Conservation (phyloP, 2,888 invertebrate genomes). For the Beris morrisii region DNA sequence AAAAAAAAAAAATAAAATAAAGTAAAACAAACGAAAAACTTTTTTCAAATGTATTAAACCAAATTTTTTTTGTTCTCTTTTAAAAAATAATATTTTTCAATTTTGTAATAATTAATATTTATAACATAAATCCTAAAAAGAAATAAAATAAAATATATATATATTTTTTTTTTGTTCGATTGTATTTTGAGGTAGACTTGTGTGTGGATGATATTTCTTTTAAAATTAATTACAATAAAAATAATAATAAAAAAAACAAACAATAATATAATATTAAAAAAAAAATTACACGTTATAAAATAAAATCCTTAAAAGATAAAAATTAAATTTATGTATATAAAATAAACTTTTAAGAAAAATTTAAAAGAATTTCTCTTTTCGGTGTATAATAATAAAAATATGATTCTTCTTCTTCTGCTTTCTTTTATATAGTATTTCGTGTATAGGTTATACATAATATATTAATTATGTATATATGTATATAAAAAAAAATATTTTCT, state of each 20-base stretch:
- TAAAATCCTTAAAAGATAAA: neutral
- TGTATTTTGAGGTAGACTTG: slow-evolving; percentile 1
- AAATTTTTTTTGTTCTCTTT: neutral
- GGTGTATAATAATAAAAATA: slow-evolving; percentile 4
- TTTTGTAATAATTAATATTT: neutral
- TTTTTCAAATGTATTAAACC: neutral
- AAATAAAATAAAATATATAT: too few species aligned
- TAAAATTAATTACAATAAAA: neutral
- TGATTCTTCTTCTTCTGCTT: neutral
- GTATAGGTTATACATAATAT: neutral
- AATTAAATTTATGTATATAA: neutral
- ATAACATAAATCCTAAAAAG: too few species aligned
- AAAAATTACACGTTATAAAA: slow-evolving; percentile 5
- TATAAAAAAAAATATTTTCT: neutral
- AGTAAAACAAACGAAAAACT: slow-evolving; percentile 1
- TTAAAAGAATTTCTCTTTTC: slow-evolving; percentile 21
- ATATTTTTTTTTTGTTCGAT: neutral
- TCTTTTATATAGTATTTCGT: neutral
- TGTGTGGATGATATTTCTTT: slow-evolving; percentile 1
- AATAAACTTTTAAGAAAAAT: slow-evolving; percentile 26
- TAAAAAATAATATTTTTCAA: neutral
- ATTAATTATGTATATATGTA: neutral
- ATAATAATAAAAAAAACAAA: slow-evolving; percentile 5
- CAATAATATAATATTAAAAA: neutral
- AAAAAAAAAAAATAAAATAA: slow-evolving; percentile 10